Conservation (phyloP, 2,797 vertebrate genomes). For the Pyrocephalus nanus region DNA sequence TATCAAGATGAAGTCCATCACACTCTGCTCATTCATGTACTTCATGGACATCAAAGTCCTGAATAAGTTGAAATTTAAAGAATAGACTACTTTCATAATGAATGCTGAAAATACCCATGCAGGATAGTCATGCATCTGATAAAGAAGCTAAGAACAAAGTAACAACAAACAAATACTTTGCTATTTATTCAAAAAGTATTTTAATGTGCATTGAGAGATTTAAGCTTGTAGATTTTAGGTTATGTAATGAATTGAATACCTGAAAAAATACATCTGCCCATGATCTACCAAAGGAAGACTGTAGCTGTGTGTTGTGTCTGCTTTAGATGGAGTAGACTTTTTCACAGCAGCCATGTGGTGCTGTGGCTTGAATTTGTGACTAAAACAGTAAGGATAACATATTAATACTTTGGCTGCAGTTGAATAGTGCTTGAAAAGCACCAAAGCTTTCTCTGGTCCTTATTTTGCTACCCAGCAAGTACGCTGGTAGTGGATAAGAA, state of each 20-base stretch:
- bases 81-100: not conserved
- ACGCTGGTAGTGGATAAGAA: not conserved
- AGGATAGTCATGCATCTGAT: not conserved
- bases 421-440: not conserved
- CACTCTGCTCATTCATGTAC: not conserved
- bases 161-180: not conserved
- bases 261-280: not conserved
- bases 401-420: not conserved
- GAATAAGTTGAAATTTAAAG: not conserved
- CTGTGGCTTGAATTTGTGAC: not conserved
- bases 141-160: not conserved
- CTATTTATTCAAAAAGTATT: not conserved
- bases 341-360: not conserved
- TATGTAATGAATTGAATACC: not conserved
- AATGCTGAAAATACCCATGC: not conserved
- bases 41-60: not conserved
- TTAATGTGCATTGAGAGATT: not conserved
- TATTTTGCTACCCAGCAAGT: not conserved
- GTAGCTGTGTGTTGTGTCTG: not conserved
- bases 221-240: not conserved
- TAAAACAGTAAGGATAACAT: not conserved
- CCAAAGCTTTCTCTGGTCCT: not conserved
- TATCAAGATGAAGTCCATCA: not conserved
- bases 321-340: not conserved
- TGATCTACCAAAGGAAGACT: not conserved